These are phyloP conservation scores for Enteromius trimaculatus DNA, from an alignment of 2,797 vertebrate genomes.

Conservation along the genomic window DNA sequence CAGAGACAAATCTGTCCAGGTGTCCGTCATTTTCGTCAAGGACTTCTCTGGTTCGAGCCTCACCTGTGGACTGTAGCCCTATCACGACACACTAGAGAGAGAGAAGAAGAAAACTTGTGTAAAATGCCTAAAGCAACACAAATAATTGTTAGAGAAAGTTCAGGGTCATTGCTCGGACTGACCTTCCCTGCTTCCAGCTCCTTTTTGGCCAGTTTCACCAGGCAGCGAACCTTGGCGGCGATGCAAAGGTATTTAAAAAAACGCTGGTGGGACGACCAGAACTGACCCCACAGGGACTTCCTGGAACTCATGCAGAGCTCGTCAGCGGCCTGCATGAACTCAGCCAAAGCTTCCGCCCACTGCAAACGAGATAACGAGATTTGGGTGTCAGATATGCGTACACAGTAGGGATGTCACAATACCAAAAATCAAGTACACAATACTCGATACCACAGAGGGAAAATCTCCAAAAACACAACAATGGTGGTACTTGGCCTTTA, in stretches of 20 bases:
- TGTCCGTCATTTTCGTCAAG: conserved; percentile 94
- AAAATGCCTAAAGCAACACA: background rate
- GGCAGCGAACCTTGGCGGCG: conserved; percentile 91
- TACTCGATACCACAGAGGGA: too few species aligned
- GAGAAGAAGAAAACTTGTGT: conserved; percentile 3
- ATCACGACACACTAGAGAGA: conserved; percentile 89
- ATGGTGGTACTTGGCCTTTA: too few species aligned
- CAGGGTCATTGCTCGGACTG: conserved; percentile 28
- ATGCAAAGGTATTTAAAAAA: conserved; percentile 99
- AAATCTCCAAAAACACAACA: too few species aligned
- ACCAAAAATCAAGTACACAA: too few species aligned
- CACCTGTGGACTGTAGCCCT: conserved; percentile 97
- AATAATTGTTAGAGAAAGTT: background rate
- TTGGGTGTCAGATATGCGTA: background rate
- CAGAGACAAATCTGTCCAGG: conserved; percentile 94
- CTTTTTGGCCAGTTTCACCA: conserved; percentile 90
- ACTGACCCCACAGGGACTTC: conserved; percentile 97
- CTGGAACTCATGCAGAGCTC: conserved; percentile 90
- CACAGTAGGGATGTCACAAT: too few species aligned
- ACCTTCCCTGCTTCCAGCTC: conserved; percentile 92
- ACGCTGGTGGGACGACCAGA: conserved; percentile 98
- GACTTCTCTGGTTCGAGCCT: conserved; percentile 95
- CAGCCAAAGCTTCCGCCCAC: conserved; percentile 92
- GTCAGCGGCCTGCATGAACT: conserved; percentile 92
- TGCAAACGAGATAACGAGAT: conserved; percentile 62